These are phyloP conservation scores for Porites rus DNA, from an alignment of 92 coral and sea anemone genomes.

Conservation along the genomic window DNA sequence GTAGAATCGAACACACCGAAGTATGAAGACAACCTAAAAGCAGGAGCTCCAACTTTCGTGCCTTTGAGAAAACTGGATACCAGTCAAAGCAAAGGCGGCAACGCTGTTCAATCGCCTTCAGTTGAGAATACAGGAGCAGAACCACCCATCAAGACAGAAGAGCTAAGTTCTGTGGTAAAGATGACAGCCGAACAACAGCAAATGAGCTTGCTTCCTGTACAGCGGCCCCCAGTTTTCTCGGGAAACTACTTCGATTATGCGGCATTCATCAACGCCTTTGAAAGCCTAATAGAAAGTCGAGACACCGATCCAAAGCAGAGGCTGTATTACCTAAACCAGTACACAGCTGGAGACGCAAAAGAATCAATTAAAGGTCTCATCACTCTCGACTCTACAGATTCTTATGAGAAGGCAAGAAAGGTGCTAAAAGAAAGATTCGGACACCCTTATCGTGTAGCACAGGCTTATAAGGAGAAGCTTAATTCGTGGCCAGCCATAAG, in stretches of 20 bases:
- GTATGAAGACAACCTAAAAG: conserved; percentile 22
- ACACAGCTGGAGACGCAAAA: conserved; percentile 1
- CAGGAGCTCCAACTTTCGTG: conserved; percentile 28
- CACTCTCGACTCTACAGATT: conserved; percentile 43
- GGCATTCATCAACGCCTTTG: conserved; percentile 39
- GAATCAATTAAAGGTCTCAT: conserved; percentile 41
- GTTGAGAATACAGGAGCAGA: background rate
- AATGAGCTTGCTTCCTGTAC: conserved; percentile 34
- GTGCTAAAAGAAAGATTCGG: conserved; percentile 57
- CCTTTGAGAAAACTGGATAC: conserved; percentile 18
- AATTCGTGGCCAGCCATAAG: conserved; percentile 50
- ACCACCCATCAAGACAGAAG: conserved; percentile 11
- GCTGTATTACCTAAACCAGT: no score
- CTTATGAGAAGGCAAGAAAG: conserved; percentile 54
- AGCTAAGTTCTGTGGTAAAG: conserved; percentile 40
- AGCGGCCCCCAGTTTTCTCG: conserved; percentile 49
- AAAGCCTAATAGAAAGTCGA: conserved; percentile 5
- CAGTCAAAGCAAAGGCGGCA: conserved; percentile 15
- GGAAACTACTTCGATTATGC: conserved; percentile 51
- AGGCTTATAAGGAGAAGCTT: conserved; percentile 49
- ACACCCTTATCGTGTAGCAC: conserved; percentile 54
- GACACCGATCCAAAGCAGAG: no score
- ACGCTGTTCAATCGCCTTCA: conserved; percentile 4
- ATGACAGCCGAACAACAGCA: conserved; percentile 30
- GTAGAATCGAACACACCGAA: conserved; percentile 25